Conservation (phyloP, 2,888 invertebrate species). For the Chaetoderma sp. region DNA sequence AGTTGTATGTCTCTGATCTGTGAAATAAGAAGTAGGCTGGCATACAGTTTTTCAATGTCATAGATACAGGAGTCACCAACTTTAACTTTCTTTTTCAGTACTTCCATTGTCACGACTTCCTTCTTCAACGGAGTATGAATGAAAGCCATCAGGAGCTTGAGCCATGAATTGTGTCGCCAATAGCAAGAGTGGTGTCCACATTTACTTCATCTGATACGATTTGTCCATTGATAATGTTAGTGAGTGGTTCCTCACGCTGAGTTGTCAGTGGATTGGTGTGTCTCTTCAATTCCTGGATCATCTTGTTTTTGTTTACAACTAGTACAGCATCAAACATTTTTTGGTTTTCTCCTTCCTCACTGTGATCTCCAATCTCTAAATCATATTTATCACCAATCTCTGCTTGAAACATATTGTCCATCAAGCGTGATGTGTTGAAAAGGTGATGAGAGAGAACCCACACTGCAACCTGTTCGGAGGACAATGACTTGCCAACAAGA, state of each 20-base stretch:
- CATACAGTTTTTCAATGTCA: too few species aligned
- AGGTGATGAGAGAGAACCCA: background rate
- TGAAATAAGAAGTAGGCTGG: too few species aligned
- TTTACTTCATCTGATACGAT: background rate
- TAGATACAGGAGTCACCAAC: too few species aligned
- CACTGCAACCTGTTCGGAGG: background rate
- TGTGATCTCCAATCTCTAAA: background rate
- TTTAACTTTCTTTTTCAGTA: background rate
- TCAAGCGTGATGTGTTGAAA: background rate
- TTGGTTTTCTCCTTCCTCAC: background rate
- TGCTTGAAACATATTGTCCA: background rate
- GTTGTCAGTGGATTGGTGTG: background rate
- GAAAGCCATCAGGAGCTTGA: background rate
- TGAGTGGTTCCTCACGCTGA: background rate
- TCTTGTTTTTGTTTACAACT: background rate
- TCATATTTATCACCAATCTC: background rate
- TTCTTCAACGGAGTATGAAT: background rate
- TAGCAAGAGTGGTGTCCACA: too few species aligned
- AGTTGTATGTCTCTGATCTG: background rate
- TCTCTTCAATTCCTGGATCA: background rate
- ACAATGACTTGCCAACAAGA: background rate
- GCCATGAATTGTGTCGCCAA: background rate
- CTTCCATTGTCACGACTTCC: background rate
- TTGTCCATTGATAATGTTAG: background rate
- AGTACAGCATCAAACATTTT: too few species aligned